A percentile compares a stretch with the other conserved stretches of the same genome.
Conservation (phyloP, 2,888 invertebrate species). For the Philaethria dido region DNA sequence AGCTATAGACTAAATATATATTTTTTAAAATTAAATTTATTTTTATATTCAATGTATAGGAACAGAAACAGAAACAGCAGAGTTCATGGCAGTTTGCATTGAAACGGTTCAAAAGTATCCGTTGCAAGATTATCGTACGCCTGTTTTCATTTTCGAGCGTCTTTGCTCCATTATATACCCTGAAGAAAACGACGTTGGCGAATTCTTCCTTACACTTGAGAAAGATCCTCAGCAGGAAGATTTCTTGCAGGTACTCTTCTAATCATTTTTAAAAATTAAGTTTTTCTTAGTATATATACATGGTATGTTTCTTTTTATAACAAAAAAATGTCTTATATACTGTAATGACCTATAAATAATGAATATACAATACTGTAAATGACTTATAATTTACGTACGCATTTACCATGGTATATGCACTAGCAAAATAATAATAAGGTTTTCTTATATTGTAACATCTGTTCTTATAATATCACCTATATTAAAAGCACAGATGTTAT, state of each 20-base stretch:
- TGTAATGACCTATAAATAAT: no score
- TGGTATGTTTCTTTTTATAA: no score
- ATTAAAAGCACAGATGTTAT: no score
- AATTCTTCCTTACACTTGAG: conserved; percentile 97
- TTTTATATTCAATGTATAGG: conserved; percentile 72
- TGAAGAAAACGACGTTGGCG: conserved; percentile 98
- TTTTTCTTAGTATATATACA: background rate
- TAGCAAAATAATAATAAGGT: no score
- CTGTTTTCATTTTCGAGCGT: conserved; percentile 98
- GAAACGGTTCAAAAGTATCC: conserved; percentile 97
- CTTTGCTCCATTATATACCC: conserved; percentile 98
- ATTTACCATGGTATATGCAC: no score
- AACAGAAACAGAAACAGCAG: conserved; percentile 97
- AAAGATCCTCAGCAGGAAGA: conserved; percentile 99
- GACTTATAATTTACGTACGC: no score
- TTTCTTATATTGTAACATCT: no score
- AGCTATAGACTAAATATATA: no score
- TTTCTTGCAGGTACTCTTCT: conserved; percentile 90
- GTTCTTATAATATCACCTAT: no score
- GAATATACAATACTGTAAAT: no score
- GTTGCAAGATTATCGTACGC: conserved; percentile 96
- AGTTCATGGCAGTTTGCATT: conserved; percentile 98
- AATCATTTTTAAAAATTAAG: background rate
- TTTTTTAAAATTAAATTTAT: background rate
- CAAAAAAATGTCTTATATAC: no score